Evolutionary conservation across 2,113 vertebrate species (phyloP).

Genomic region (Rattus norvegicus): GRCr8 NC_086021.1:38040001-38040500

Average conservation of each 20-base stretch:
- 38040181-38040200: slow-evolving; percentile 25
- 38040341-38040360: slow-evolving; percentile 53
- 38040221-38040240: slow-evolving; percentile 40
- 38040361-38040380: slow-evolving; percentile 34
- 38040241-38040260: slow-evolving; percentile 54
- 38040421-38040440: slow-evolving; percentile 17
- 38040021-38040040: background rate
- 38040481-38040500: slow-evolving; percentile 6
- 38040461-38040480: slow-evolving; percentile 44
- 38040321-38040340: background rate
- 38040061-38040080: background rate
- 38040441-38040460: slow-evolving; percentile 49
- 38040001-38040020: background rate
- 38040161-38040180: slow-evolving; percentile 45
- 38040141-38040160: slow-evolving; percentile 37
- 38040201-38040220: slow-evolving; percentile 48
- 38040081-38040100: background rate
- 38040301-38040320: slow-evolving; percentile 32
- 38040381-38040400: slow-evolving; percentile 33
- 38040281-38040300: slow-evolving; percentile 35
- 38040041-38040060: background rate
- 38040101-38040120: background rate
- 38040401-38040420: slow-evolving; percentile 43
- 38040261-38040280: slow-evolving; percentile 61
- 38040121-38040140: background rate